Conservation (phyloP, 2,888 invertebrate species). For the Tenthredo notha region DNA sequence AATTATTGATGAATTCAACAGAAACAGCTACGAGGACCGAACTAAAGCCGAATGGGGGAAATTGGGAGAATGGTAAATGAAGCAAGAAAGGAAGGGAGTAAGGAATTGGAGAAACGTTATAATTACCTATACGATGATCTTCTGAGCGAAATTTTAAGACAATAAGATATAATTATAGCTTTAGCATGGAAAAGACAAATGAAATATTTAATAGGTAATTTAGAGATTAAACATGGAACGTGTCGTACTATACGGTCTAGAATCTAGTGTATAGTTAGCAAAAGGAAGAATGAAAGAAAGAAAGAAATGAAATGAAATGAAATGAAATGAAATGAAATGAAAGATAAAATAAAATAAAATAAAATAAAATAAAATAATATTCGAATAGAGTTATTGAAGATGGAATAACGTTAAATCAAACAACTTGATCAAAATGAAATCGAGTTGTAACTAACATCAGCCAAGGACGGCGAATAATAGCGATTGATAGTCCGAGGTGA, state of each 20-base stretch:
- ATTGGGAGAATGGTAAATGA: constrained; percentile 15
- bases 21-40: constrained; percentile 20
- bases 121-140: constrained; percentile 28
- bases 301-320: background rate
- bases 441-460: constrained; percentile 1
- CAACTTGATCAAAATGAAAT: constrained; percentile 44
- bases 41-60: constrained; percentile 40
- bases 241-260: constrained; percentile 63
- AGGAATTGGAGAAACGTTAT: background rate
- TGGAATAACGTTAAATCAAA: constrained; percentile 39
- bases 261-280: constrained; percentile 60
- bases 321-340: background rate
- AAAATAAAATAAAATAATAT: constrained; percentile 7
- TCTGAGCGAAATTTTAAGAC: constrained; percentile 45
- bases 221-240: constrained; percentile 49
- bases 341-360: background rate
- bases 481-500: constrained; percentile 16
- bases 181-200: constrained; percentile 71
- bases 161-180: constrained; percentile 64
- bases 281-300: constrained; percentile 1
- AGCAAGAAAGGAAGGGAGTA: constrained; percentile 41
- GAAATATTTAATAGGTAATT: constrained; percentile 69
- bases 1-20: background rate
- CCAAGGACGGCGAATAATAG: background rate
- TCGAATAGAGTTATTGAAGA: constrained; percentile 14